phyloP scores from a whole-genome alignment of 2,113 vertebrate species.

The Candoia aspera region DNA sequence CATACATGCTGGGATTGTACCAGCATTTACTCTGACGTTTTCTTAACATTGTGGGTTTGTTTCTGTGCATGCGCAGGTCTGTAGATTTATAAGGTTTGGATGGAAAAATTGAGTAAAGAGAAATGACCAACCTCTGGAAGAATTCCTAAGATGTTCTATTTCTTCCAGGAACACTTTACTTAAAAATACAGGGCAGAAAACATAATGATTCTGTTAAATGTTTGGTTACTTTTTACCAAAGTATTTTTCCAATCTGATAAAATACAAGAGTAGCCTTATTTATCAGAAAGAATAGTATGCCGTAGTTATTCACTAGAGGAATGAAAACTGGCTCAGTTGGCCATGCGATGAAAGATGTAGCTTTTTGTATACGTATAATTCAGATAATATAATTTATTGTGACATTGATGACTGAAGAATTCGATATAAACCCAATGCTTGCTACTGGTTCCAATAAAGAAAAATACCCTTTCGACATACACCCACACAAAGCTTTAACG shows the following conservation, averaged over 20 bases:
- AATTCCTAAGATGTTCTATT: constrained; percentile 37
- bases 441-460: neutral
- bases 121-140: constrained; percentile 48
- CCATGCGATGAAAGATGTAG: neutral
- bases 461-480: neutral
- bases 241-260: constrained; percentile 46
- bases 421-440: neutral
- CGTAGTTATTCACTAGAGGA: constrained; percentile 34
- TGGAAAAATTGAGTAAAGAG: constrained; percentile 53
- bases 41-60: constrained; percentile 38
- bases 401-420: neutral
- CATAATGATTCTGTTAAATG: constrained; percentile 42
- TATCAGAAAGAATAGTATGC: constrained; percentile 18
- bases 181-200: constrained; percentile 25
- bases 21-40: constrained; percentile 42
- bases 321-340: neutral
- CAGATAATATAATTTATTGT: neutral
- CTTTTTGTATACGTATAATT: neutral
- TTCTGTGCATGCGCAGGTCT: neutral
- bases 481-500: neutral
- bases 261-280: constrained; percentile 28
- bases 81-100: constrained; percentile 28
- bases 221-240: constrained; percentile 39
- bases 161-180: constrained; percentile 46
- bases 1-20: constrained; percentile 31